phyloP scores from a whole-genome alignment of 2,888 invertebrate genomes.

The Orgyia antiqua region DNA sequence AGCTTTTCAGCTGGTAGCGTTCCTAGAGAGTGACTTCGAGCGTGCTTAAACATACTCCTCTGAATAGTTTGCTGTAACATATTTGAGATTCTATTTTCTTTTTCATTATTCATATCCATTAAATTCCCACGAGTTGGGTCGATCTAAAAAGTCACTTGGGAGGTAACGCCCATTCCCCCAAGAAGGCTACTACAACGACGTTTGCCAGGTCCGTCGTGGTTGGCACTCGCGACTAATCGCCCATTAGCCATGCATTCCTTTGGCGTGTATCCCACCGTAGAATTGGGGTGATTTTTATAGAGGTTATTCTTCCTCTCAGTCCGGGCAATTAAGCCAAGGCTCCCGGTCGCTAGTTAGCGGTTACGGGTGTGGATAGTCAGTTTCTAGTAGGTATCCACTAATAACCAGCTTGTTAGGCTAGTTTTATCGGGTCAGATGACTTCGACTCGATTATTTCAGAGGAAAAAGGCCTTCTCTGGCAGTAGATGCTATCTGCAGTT shows the following conservation, averaged over 20 bases:
- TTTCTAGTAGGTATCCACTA: background rate
- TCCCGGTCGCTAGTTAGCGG: background rate
- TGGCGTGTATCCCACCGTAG: conserved; percentile 15
- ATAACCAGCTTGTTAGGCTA: background rate
- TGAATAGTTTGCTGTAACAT: background rate
- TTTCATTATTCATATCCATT: background rate
- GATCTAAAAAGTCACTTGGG: background rate
- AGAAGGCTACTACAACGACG: conserved; percentile 6
- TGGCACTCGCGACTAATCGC: conserved; percentile 9
- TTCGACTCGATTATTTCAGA: too few relatives aligned
- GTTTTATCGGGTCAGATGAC: background rate
- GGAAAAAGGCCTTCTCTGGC: too few relatives aligned
- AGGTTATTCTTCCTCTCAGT: background rate
- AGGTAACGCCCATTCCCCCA: background rate
- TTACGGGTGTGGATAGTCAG: background rate
- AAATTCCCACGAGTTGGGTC: background rate
- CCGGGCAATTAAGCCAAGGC: background rate
- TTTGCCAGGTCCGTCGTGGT: conserved; percentile 16
- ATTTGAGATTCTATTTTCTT: background rate
- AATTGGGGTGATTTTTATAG: conserved; percentile 12
- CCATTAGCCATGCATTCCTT: conserved; percentile 16
- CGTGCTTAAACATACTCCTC: background rate
- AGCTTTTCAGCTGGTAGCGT: background rate
- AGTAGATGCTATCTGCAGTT: too few relatives aligned
- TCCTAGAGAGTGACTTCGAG: background rate